Evolutionary conservation across 1,140 invertebrate species (phyloP).

Genomic region (Drosophila novamexicana): DNA sequence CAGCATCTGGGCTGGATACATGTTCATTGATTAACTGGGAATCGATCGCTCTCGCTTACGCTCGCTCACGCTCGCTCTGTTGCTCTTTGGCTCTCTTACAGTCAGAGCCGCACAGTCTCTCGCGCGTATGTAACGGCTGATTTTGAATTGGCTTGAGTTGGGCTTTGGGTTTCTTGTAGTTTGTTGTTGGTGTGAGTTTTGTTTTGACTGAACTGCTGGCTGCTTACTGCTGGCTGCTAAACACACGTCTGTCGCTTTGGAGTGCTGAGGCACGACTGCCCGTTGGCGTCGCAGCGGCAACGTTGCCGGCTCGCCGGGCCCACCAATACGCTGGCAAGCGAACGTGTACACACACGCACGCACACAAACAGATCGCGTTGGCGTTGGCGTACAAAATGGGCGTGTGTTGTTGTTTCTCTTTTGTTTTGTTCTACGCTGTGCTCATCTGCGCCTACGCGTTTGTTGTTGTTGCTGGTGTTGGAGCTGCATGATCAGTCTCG

Average conservation of each 20-base stretch:
- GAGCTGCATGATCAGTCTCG: not conserved
- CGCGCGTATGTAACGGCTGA: not conserved
- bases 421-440: constrained; percentile 4
- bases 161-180: not conserved
- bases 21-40: constrained; percentile 13
- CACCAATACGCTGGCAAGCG: constrained; percentile 20
- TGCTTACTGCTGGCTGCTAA: constrained; percentile 25
- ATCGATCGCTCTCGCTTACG: not conserved
- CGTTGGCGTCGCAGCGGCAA: constrained; percentile 51
- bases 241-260: constrained; percentile 63
- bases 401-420: constrained; percentile 19
- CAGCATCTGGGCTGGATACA: constrained; percentile 64
- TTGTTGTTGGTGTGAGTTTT: constrained; percentile 5
- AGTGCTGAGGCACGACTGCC: constrained; percentile 74
- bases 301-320: constrained; percentile 45
- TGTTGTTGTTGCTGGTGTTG: constrained; percentile 17
- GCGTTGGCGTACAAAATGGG: constrained; percentile 28
- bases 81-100: not conserved
- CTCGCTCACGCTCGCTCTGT: not conserved
- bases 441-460: constrained; percentile 20
- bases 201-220: constrained; percentile 8
- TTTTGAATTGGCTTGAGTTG: not conserved
- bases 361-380: constrained; percentile 34
- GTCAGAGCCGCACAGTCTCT: not conserved
- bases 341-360: constrained; percentile 10